Evolutionary conservation across 2,888 invertebrate species (phyloP).

Genomic region (Phania funesta): DNA sequence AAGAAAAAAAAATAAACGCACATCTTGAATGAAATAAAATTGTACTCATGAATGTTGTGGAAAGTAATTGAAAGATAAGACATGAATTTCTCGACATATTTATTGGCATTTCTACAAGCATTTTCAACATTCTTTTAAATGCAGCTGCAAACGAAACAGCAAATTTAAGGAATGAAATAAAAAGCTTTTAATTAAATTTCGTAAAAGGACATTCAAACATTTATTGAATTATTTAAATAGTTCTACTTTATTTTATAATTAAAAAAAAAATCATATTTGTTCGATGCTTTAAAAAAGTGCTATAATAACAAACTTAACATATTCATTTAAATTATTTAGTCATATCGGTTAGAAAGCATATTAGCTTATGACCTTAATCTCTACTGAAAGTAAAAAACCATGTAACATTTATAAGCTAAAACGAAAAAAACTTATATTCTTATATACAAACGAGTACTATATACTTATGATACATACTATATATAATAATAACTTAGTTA

Average conservation of each 20-base stretch:
- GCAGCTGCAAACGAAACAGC: not conserved
- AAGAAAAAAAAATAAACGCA: conserved; percentile 28
- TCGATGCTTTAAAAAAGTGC: conserved; percentile 42
- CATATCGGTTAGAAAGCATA: conserved; percentile 42
- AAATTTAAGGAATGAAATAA: not conserved
- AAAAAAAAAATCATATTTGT: not conserved
- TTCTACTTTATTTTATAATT: not conserved
- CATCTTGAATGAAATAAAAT: conserved; percentile 1
- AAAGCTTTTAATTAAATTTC: conserved; percentile 25
- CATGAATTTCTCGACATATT: conserved; percentile 22
- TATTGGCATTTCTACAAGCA: conserved; percentile 62
- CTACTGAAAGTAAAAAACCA: not conserved
- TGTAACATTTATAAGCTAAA: not conserved
- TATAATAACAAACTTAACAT: conserved; percentile 28
- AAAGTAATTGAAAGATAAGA: conserved; percentile 18
- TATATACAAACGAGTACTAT: not conserved
- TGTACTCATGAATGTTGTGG: conserved; percentile 1
- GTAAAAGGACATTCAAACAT: not conserved
- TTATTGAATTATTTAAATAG: not conserved
- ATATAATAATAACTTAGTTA: conserved; percentile 3
- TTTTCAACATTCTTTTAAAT: conserved; percentile 16
- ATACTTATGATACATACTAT: conserved; percentile 6
- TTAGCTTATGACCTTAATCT: not conserved
- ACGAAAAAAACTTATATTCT: conserved; percentile 2
- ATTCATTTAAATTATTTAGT: conserved; percentile 24